A percentile compares a stretch with the other conserved stretches of the same genome.
Conservation (phyloP, 2,888 invertebrate genomes). For the Panzeria rudis region DNA sequence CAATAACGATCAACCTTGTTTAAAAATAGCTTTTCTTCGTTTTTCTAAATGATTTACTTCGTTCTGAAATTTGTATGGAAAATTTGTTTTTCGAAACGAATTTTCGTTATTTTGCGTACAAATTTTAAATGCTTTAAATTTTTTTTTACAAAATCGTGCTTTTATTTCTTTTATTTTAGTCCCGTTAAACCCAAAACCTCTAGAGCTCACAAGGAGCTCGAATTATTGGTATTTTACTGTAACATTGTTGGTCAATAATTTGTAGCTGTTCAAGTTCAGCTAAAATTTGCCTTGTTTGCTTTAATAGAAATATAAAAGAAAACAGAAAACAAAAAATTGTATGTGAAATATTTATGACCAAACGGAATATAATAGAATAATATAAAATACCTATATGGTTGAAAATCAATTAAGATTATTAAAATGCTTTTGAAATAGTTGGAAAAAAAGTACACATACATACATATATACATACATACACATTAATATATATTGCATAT, state of each 20-base stretch:
- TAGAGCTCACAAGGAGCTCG: too few species aligned
- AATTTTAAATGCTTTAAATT: too few species aligned
- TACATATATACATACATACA: not conserved
- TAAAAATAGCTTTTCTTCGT: too few species aligned
- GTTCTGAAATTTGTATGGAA: too few species aligned
- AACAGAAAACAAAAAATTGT: constrained; percentile 40
- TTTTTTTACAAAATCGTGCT: too few species aligned
- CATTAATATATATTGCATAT: not conserved
- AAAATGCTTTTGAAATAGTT: constrained; percentile 52
- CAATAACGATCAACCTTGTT: too few species aligned
- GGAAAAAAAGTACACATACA: not conserved
- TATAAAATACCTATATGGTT: not conserved
- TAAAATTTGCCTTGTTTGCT: constrained; percentile 21
- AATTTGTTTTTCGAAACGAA: too few species aligned
- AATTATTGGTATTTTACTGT: too few species aligned
- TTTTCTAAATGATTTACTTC: too few species aligned
- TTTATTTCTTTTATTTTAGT: too few species aligned
- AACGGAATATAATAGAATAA: not conserved
- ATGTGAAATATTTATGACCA: constrained; percentile 37
- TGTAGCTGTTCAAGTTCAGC: constrained; percentile 42
- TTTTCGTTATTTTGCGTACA: too few species aligned
- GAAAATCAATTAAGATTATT: constrained; percentile 71
- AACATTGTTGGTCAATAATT: constrained; percentile 26
- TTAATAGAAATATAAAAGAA: constrained; percentile 50
- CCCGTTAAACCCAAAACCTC: too few species aligned